phyloP scores from a whole-genome alignment of 2,888 invertebrate genomes.

The Scaptomyza reducta region DNA sequence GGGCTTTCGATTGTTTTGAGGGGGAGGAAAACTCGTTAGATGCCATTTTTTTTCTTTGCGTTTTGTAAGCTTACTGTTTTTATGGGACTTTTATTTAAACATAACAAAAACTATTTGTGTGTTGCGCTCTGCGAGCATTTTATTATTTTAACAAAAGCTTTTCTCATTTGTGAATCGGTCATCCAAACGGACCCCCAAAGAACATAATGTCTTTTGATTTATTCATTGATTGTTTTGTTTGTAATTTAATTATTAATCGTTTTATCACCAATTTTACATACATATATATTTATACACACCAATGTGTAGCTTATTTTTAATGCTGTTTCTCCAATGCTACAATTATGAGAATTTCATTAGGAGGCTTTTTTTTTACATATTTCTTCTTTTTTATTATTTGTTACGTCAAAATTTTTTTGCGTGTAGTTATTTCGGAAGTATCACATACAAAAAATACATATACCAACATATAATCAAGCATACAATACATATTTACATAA shows the following conservation, averaged over 20 bases:
- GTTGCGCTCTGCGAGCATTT: slow-evolving; percentile 24
- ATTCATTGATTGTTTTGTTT: slow-evolving; percentile 18
- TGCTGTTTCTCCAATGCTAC: too few relatives aligned
- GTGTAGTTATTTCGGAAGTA: slow-evolving; percentile 20
- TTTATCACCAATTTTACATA: slow-evolving; percentile 27
- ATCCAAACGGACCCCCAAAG: slow-evolving; percentile 9
- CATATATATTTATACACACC: slow-evolving; percentile 23
- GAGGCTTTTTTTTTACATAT: slow-evolving; percentile 55
- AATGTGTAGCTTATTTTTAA: slow-evolving; percentile 2
- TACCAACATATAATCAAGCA: slow-evolving; percentile 63
- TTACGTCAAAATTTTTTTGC: slow-evolving; percentile 37
- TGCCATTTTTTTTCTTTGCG: slow-evolving; percentile 45
- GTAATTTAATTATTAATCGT: slow-evolving; percentile 23
- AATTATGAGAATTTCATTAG: slow-evolving; percentile 30
- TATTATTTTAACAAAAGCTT: slow-evolving; percentile 27
- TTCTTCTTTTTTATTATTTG: slow-evolving; percentile 35
- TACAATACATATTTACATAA: slow-evolving; percentile 57
- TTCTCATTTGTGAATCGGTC: slow-evolving; percentile 27
- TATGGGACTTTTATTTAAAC: slow-evolving; percentile 29
- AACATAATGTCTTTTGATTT: slow-evolving; percentile 40
- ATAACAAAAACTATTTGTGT: slow-evolving; percentile 19
- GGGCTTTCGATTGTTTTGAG: slow-evolving; percentile 52
- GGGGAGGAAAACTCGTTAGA: slow-evolving; percentile 28
- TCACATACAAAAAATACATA: slow-evolving; percentile 39
- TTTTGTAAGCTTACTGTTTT: slow-evolving; percentile 18